Conservation (phyloP, 2,888 invertebrate species). For the Villa cingulata region DNA sequence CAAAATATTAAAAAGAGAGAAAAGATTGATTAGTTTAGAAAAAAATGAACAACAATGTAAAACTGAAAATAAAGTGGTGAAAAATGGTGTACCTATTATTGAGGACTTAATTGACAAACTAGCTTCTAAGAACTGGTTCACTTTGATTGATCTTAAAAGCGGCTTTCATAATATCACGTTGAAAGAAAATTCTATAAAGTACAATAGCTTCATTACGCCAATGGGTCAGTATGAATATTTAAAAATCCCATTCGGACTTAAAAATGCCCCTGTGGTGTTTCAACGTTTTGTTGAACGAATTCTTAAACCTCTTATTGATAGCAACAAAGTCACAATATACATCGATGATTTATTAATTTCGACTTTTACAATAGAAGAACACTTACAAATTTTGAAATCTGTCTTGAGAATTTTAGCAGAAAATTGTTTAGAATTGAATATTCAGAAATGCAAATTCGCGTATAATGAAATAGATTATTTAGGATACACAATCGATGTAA, state of each 20-base stretch:
- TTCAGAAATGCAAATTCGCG: background rate
- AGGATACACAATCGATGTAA: background rate
- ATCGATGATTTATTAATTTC: background rate
- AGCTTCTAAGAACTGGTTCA: background rate
- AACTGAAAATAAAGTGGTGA: too few species aligned
- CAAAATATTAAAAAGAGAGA: too few species aligned
- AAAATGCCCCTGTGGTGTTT: background rate
- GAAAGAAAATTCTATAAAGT: background rate
- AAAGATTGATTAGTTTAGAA: too few species aligned
- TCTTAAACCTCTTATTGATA: background rate
- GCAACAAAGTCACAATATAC: background rate
- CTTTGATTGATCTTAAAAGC: too few species aligned
- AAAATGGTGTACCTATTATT: too few species aligned
- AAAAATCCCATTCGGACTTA: slow-evolving; percentile 11
- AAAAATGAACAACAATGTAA: too few species aligned
- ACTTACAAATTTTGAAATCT: background rate
- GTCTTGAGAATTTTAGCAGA: background rate
- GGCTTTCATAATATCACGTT: background rate
- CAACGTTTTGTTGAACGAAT: background rate
- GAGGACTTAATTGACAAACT: background rate
- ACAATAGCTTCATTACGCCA: background rate
- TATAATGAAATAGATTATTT: too few species aligned
- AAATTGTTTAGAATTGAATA: background rate
- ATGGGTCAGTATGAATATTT: background rate
- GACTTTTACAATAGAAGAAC: background rate